phyloP scores from a whole-genome alignment of 2,113 vertebrate species.

The Cyanoramphus novaezelandiae region DNA sequence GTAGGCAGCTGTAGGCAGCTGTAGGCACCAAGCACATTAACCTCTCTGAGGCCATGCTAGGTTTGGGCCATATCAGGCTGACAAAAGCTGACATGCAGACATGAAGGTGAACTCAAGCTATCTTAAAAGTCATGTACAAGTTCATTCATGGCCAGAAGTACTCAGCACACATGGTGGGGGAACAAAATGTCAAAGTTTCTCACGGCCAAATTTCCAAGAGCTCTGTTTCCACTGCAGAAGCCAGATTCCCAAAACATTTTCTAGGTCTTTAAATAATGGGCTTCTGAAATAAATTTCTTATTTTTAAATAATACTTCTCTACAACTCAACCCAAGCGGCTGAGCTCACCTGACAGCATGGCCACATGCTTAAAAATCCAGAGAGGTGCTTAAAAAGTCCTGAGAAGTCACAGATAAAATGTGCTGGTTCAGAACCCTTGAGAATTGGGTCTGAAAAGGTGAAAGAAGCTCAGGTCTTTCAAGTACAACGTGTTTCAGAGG shows the following conservation, averaged over 20 bases:
- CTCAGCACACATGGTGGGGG: background rate
- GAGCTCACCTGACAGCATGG: background rate
- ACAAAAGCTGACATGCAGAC: background rate
- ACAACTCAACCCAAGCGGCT: background rate
- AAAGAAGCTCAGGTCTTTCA: background rate
- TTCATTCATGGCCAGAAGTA: background rate
- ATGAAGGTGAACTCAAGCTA: background rate
- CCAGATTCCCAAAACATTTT: background rate
- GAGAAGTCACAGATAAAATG: background rate
- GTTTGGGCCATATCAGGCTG: background rate
- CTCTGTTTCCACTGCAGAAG: background rate
- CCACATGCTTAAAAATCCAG: background rate
- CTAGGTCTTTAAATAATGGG: background rate
- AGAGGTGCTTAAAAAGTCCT: background rate
- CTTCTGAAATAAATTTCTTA: background rate
- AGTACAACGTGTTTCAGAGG: background rate
- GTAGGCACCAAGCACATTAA: background rate
- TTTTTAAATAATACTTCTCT: background rate
- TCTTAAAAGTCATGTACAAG: background rate
- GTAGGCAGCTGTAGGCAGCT: background rate
- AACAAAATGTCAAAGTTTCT: background rate
- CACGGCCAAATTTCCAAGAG: background rate
- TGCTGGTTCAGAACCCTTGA: background rate
- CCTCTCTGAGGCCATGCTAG: background rate
- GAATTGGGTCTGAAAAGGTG: background rate